phyloP scores from a whole-genome alignment of 2,888 invertebrate species.

The Plemyria rubiginata region DNA sequence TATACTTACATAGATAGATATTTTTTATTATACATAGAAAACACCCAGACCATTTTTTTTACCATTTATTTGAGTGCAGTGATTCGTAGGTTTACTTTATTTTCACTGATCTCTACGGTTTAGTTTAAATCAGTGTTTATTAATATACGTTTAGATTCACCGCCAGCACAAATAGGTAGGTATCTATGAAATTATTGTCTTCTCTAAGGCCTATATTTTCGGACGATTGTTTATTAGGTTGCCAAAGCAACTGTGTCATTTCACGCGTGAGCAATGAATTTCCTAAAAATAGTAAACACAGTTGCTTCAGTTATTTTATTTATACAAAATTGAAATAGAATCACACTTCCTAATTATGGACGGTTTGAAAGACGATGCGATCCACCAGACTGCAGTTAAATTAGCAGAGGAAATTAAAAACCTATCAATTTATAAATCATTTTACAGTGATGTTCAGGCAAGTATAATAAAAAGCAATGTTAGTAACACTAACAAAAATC shows the following conservation, averaged over 20 bases:
- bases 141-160: too few relatives aligned
- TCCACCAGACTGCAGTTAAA: constrained; percentile 91
- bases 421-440: constrained; percentile 89
- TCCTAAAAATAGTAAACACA: constrained; percentile 71
- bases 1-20: too few relatives aligned
- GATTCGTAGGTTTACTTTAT: too few relatives aligned
- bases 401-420: constrained; percentile 92
- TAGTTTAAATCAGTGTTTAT: too few relatives aligned
- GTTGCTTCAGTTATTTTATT: constrained; percentile 61
- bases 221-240: constrained; percentile 55
- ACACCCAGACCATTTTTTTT: too few relatives aligned
- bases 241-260: constrained; percentile 61
- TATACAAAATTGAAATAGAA: constrained; percentile 62
- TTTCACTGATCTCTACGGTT: too few relatives aligned
- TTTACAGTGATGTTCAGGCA: constrained; percentile 93
- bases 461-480: too few relatives aligned
- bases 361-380: constrained; percentile 84
- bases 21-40: too few relatives aligned
- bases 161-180: too few relatives aligned
- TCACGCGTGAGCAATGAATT: constrained; percentile 62
- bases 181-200: too few relatives aligned
- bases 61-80: too few relatives aligned
- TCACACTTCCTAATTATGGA: constrained; percentile 71
- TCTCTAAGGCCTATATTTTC: constrained; percentile 5
- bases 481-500: not conserved